Percentiles rank a stretch among this genome's conserved stretches.
Conservation (phyloP, 2,797 vertebrate species). For the Ficedula albicollis region DNA sequence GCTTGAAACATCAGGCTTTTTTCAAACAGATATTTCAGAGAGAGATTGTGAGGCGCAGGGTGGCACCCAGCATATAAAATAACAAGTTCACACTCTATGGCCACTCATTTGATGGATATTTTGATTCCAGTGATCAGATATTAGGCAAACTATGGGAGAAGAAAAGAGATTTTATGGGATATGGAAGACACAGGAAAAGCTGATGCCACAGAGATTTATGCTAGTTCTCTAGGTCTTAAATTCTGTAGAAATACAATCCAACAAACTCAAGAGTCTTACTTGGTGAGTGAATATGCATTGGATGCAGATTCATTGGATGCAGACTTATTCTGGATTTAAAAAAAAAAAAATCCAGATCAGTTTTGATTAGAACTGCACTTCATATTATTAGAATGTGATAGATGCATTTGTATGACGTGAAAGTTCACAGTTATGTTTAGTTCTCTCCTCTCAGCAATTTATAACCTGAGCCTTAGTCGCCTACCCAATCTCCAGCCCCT, state of each 20-base stretch:
- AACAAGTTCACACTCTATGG: not conserved
- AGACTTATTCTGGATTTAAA: not conserved
- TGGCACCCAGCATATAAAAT: not conserved
- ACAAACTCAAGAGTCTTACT: not conserved
- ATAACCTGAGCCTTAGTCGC: constrained; percentile 34
- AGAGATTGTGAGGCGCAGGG: not conserved
- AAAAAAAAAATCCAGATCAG: not conserved
- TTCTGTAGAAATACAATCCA: not conserved
- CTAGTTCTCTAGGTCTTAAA: not conserved
- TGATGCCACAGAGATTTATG: not conserved
- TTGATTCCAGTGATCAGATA: not conserved
- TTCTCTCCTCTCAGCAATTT: constrained; percentile 29
- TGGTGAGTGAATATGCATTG: not conserved
- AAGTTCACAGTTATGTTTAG: not conserved
- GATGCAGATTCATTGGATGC: not conserved
- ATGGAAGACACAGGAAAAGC: not conserved
- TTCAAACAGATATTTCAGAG: not conserved
- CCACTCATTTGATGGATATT: not conserved
- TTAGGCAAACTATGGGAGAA: not conserved
- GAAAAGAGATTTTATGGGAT: not conserved
- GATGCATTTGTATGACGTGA: not conserved
- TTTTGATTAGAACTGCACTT: not conserved
- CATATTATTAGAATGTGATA: constrained; percentile 4
- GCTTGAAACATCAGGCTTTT: not conserved
- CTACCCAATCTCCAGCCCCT: constrained; percentile 33